A percentile compares a stretch with the other conserved stretches of the same genome.
Conservation (phyloP, 2,113 vertebrate species). For the Cygnus atratus region DNA sequence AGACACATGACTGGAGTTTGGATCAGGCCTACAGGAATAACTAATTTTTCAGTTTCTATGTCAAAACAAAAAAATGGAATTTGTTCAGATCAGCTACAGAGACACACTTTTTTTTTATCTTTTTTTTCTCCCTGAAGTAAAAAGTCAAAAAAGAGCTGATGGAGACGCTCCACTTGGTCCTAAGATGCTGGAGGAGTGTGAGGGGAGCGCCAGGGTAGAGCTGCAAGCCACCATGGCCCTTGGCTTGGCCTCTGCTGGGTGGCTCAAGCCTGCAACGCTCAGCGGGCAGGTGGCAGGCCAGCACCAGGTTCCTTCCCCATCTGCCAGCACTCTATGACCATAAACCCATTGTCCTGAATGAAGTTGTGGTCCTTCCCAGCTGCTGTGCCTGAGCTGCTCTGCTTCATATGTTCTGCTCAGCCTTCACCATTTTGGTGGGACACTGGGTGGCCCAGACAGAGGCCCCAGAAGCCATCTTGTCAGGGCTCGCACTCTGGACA, state of each 20-base stretch:
- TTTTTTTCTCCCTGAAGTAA: background rate
- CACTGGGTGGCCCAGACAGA: background rate
- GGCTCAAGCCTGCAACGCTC: background rate
- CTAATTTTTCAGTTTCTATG: background rate
- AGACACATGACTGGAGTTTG: background rate
- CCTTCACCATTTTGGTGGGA: background rate
- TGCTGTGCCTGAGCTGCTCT: background rate
- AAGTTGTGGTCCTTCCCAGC: background rate
- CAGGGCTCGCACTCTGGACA: background rate
- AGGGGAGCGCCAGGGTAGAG: background rate
- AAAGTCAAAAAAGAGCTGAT: background rate
- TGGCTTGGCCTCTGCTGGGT: background rate
- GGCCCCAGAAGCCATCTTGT: background rate
- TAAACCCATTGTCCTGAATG: background rate
- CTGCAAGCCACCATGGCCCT: background rate
- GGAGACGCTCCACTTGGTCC: background rate
- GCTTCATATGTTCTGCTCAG: rapidly evolving
- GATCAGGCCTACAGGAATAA: background rate
- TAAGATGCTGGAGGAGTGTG: background rate
- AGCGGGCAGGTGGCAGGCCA: background rate
- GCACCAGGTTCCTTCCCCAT: background rate
- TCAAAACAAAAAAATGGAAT: background rate
- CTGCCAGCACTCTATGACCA: rapidly evolving
- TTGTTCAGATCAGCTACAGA: background rate
- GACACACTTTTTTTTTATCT: background rate